A percentile compares a stretch with the other conserved stretches of the same genome.
Evolutionary conservation across 2,888 invertebrate species (phyloP).

Genomic region (Spialia ferax): DNA sequence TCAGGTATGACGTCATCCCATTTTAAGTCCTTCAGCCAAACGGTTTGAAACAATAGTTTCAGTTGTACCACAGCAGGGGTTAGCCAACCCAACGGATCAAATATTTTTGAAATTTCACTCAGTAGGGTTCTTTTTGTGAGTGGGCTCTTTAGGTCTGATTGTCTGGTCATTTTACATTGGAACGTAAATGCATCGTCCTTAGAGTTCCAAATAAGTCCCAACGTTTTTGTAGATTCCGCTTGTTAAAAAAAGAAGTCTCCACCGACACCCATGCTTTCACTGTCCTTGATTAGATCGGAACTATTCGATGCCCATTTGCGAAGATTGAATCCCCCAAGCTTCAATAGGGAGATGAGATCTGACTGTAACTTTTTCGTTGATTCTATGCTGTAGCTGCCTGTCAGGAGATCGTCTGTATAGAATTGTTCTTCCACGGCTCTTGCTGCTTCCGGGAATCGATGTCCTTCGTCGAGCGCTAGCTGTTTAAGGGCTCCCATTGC

Average conservation of each 20-base stretch:
- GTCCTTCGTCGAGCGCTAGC: neutral
- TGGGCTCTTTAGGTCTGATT: neutral
- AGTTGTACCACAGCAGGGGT: neutral
- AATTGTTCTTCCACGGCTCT: neutral
- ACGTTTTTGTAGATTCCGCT: neutral
- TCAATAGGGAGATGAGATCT: neutral
- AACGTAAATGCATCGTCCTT: neutral
- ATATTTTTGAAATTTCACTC: conserved; percentile 4
- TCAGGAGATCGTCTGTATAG: conserved; percentile 1
- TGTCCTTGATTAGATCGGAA: neutral
- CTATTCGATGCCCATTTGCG: neutral
- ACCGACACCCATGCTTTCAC: neutral
- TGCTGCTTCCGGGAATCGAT: neutral
- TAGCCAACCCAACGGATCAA: neutral
- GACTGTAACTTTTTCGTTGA: neutral
- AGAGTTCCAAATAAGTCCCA: neutral
- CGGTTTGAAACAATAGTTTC: neutral
- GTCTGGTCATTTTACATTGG: neutral
- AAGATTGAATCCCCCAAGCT: neutral
- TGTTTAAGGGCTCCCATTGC: conserved; percentile 8
- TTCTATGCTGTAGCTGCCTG: neutral
- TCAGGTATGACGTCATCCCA: conserved; percentile 2
- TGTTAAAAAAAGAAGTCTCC: neutral
- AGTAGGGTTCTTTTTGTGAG: neutral
- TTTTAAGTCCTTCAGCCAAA: neutral